Base-by-base conservation (phyloP, 2,797 vertebrate genomes). In the Mus caroli region DNA sequence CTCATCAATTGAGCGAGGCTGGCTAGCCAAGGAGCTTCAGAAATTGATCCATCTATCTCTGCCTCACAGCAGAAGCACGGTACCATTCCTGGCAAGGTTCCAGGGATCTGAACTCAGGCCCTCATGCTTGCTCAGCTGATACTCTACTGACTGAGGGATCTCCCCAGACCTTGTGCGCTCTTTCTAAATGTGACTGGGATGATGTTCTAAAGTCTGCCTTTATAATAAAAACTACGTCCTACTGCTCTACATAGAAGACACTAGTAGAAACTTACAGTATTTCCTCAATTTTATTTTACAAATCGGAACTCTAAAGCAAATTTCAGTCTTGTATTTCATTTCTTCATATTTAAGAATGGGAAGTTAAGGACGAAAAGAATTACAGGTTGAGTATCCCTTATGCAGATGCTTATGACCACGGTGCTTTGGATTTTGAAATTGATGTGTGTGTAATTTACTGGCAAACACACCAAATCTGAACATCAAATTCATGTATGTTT, bases 291-390 rank as follows among this genome's bases (percentile, higher is more conserved):
- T 64, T 28, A 96, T 40, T 90, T 95, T 92, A 26, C 4, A 10
- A 97, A 76, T 52, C 37, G 92, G 76, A 92, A 90, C 92, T 94
- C 92, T 91, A 93, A 95, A 92, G 83, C 19, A 73, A 37, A 84
- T 62, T 93, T 90, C 83, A 95, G 52, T 19, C 58, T 92, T 26
- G 79, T 62, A 90, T 76, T 90, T 88, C 67, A 82, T 88, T 75
- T 91, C 46, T 93, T 90, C 58, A 94, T 64, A 92, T 13, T 92
- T 89, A 86, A 85, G 0, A 60, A 86, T 3, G 40, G 24, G 85
- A 64, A 46, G 1, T 19, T 90, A 22, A 82, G 34, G 75, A 3
- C 88, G 31, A 87, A 88, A 92, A 96, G 14, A 84, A 67, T 46
- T 71, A 84, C 9, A 94, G n/a, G 60, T 6, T 77, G 69, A 82